Percentiles rank a stretch among this genome's conserved stretches.
phyloP scores from a whole-genome alignment of 2,113 vertebrate genomes.

The Marmota monax region DNA sequence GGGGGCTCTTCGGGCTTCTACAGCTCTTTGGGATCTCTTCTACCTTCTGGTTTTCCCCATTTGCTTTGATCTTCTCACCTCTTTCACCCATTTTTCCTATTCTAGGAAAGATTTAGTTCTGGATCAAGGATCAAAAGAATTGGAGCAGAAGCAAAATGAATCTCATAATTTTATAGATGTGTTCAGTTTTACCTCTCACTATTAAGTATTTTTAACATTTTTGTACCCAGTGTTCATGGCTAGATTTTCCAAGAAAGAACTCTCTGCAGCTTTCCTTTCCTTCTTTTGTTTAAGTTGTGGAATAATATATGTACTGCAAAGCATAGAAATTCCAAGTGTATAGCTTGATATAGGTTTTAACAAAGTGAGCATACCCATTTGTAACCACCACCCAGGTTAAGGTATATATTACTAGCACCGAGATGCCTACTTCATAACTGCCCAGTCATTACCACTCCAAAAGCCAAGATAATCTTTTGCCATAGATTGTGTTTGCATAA shows the following conservation, averaged over 20 bases:
- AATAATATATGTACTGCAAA: not conserved
- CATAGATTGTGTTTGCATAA: not conserved
- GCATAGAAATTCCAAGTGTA: conserved; percentile 15
- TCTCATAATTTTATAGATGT: conserved; percentile 44
- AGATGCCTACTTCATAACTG: not conserved
- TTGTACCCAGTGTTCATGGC: conserved; percentile 29
- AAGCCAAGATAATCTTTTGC: conserved; percentile 42
- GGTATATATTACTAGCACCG: not conserved
- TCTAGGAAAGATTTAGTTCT: conserved; percentile 57
- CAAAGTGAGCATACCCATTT: not conserved
- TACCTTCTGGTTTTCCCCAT: conserved; percentile 10
- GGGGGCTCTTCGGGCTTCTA: not conserved
- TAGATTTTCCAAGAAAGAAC: conserved; percentile 47
- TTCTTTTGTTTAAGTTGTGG: conserved; percentile 27
- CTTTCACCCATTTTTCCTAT: not conserved
- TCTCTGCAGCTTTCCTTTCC: not conserved
- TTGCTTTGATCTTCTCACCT: conserved; percentile 39
- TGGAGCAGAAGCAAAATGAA: conserved; percentile 34
- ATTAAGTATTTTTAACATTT: conserved; percentile 50
- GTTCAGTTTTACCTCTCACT: conserved; percentile 42
- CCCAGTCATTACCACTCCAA: not conserved
- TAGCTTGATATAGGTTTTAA: conserved; percentile 23
- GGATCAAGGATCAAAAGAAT: conserved; percentile 50
- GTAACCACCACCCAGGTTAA: not conserved
- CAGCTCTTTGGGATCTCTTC: not conserved